A percentile compares a stretch with the other conserved stretches of the same genome.
phyloP scores from a whole-genome alignment of 2,888 invertebrate genomes.

The Noctuana brunneofusca region DNA sequence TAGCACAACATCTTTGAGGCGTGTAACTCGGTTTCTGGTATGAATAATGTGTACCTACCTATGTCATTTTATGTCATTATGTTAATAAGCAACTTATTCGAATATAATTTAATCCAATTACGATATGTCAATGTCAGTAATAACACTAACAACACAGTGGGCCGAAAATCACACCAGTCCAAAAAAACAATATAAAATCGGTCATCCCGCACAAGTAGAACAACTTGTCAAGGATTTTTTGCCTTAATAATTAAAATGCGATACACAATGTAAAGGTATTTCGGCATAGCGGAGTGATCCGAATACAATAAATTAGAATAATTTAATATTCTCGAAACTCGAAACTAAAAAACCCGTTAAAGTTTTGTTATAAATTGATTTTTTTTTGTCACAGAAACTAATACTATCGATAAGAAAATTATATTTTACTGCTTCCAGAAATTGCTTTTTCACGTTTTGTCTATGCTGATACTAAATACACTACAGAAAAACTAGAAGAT shows the following conservation, averaged over 20 bases:
- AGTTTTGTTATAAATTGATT: too few relatives aligned
- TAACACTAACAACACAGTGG: constrained; percentile 20
- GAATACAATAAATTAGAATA: constrained; percentile 39
- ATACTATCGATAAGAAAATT: too few relatives aligned
- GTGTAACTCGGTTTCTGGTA: neutral
- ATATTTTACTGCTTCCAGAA: too few relatives aligned
- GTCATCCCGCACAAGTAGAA: constrained; percentile 45
- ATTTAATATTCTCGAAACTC: too few relatives aligned
- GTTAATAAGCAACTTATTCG: constrained; percentile 49
- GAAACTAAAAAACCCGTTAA: too few relatives aligned
- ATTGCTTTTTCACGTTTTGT: too few relatives aligned
- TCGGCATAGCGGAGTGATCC: constrained; percentile 50
- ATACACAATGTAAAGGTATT: constrained; percentile 37
- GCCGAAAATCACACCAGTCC: constrained; percentile 18
- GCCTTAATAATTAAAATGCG: constrained; percentile 42
- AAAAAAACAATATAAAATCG: constrained; percentile 39
- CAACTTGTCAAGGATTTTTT: constrained; percentile 48
- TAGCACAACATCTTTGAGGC: neutral
- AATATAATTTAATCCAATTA: constrained; percentile 67
- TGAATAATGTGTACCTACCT: neutral
- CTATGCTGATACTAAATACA: too few relatives aligned
- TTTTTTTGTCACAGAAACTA: too few relatives aligned
- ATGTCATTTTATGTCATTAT: constrained; percentile 8
- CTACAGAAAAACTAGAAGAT: too few relatives aligned
- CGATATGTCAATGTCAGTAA: constrained; percentile 45